Conservation (phyloP, 2,797 vertebrate genomes). For the Falco novaeseelandiae region DNA sequence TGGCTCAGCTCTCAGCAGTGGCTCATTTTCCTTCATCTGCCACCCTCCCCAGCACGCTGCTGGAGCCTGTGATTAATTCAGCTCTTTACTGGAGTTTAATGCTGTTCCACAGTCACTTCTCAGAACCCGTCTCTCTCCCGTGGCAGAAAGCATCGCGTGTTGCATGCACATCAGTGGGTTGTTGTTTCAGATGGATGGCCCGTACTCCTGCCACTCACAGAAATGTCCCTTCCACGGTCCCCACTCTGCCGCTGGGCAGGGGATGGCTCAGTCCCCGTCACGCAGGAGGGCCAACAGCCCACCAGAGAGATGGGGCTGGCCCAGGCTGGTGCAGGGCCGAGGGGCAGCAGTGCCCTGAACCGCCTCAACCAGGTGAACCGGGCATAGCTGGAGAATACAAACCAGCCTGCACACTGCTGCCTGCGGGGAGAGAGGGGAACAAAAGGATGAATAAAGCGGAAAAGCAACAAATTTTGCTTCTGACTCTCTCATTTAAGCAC, state of each 20-base stretch:
- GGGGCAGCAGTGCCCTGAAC: not conserved
- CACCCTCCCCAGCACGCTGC: not conserved
- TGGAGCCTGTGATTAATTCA: constrained; percentile 32
- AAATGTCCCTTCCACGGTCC: not conserved
- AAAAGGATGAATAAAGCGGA: not conserved
- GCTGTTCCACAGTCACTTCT: not conserved
- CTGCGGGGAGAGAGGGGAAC: not conserved
- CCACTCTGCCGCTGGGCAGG: rapidly evolving
- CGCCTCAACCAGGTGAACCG: rapidly evolving
- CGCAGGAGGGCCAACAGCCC: not conserved
- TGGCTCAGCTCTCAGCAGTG: constrained; percentile 6
- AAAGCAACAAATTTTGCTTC: not conserved
- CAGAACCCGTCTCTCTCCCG: not conserved
- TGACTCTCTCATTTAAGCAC: not conserved
- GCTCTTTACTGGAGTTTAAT: not conserved
- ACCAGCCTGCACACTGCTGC: not conserved
- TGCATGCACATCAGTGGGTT: rapidly evolving
- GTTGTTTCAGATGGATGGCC: not conserved
- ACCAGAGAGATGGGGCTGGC: too few relatives aligned
- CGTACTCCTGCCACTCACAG: rapidly evolving
- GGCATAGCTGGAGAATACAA: not conserved
- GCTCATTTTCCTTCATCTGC: constrained; percentile 6
- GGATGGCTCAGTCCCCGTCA: rapidly evolving
- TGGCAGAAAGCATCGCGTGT: not conserved
- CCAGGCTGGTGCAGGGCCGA: rapidly evolving